Percentiles rank a stretch among this genome's conserved stretches.
Conservation (phyloP, 2,797 vertebrate genomes). For the Coluber constrictor region DNA sequence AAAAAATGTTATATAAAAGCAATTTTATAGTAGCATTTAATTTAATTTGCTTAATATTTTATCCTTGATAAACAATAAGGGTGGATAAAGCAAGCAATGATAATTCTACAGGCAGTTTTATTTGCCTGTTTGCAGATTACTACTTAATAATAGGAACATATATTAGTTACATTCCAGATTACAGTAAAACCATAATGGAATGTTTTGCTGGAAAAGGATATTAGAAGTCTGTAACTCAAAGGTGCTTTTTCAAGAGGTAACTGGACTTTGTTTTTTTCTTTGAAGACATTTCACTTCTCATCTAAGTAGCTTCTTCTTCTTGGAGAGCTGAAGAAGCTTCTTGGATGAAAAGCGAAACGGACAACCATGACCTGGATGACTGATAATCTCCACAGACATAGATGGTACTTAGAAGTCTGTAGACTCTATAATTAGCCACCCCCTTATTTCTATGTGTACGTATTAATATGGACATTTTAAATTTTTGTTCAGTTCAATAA, state of each 20-base stretch:
- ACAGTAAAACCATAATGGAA: not conserved
- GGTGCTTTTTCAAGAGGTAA: no score
- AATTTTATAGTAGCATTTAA: not conserved
- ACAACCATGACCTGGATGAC: not conserved
- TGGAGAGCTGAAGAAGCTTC: no score
- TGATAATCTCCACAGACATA: no score
- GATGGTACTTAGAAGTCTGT: not conserved
- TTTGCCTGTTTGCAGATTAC: not conserved
- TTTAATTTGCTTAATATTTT: not conserved
- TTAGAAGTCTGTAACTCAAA: not conserved
- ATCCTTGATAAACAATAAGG: not conserved
- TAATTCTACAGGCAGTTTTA: not conserved
- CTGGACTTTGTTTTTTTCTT: no score
- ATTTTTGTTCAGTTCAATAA: not conserved
- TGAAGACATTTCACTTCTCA: no score
- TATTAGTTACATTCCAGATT: not conserved
- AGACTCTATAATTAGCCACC: not conserved
- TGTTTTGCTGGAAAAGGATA: not conserved
- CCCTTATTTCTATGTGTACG: not conserved
- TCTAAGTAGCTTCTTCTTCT: no score
- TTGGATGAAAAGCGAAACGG: no score
- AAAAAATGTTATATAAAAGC: not conserved
- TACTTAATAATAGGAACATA: not conserved
- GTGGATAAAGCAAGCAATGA: not conserved
- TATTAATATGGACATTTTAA: not conserved